A percentile compares a stretch with the other conserved stretches of the same genome.
Conservation (phyloP, 2,113 vertebrate genomes). For the Brachionichthys hirsutus region DNA sequence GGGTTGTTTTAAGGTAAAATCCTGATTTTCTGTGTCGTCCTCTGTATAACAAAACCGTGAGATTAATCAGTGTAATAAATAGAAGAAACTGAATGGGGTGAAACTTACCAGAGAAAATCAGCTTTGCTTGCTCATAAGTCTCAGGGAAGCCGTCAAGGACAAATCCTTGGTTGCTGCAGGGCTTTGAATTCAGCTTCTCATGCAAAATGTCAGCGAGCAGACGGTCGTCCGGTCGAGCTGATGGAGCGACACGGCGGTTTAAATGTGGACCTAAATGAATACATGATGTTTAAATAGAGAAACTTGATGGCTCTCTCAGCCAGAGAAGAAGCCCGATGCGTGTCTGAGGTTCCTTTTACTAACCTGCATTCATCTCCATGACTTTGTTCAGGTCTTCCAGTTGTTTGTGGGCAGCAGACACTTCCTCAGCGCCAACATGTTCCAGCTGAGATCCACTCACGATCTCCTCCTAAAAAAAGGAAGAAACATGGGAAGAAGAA, state of each 20-base stretch:
- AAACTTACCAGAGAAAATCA: conserved; percentile 83
- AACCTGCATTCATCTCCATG: conserved; percentile 80
- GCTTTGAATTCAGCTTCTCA: conserved; percentile 87
- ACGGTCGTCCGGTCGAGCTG: conserved; percentile 79
- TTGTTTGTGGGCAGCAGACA: conserved; percentile 62
- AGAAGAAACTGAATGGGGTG: neutral
- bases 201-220: conserved; percentile 78
- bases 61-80: neutral
- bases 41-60: conserved; percentile 49
- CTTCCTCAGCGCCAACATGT: conserved; percentile 9
- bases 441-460: conserved; percentile 49
- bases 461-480: conserved; percentile 58
- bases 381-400: conserved; percentile 77
- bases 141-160: conserved; percentile 89
- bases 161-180: conserved; percentile 91
- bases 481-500: neutral
- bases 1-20: conserved; percentile 60
- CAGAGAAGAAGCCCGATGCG: neutral
- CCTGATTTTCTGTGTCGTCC: conserved; percentile 72
- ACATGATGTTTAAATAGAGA: neutral
- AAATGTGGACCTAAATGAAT: neutral
- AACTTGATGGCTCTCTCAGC: neutral
- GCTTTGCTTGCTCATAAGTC: conserved; percentile 83
- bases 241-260: conserved; percentile 2
- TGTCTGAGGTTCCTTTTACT: neutral